Percentiles rank a stretch among this genome's conserved stretches.
Evolutionary conservation across 1,140 invertebrate genomes (phyloP).

Genomic region (Lordiphosa collinella): DNA sequence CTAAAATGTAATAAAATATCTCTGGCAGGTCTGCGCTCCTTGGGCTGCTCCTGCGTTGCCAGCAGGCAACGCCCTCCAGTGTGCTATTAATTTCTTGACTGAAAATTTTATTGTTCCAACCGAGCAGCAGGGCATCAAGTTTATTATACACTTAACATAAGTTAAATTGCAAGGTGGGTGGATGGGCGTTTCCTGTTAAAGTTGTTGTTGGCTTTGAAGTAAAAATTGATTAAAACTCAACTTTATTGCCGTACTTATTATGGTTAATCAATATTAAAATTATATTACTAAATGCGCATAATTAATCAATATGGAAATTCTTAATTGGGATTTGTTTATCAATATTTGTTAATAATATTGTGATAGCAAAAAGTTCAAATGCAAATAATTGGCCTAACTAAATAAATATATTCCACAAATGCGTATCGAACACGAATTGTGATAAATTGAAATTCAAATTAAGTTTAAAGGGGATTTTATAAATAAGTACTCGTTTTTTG

Average conservation of each 20-base stretch:
- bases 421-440: constrained; percentile 30
- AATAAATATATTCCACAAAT: constrained; percentile 25
- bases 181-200: constrained; percentile 18
- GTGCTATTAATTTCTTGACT: constrained; percentile 46
- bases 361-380: constrained; percentile 21
- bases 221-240: constrained; percentile 27
- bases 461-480: no score
- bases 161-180: constrained; percentile 24
- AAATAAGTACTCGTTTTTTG: no score
- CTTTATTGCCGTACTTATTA: constrained; percentile 1
- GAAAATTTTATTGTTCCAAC: constrained; percentile 56
- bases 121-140: constrained; percentile 46
- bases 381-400: constrained; percentile 25
- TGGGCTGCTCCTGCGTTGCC: constrained; percentile 2
- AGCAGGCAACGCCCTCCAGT: constrained; percentile 27
- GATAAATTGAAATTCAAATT: constrained; percentile 28
- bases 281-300: constrained; percentile 1
- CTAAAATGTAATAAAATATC: constrained; percentile 63
- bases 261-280: constrained; percentile 30
- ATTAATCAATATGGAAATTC: constrained; percentile 31
- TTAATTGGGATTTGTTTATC: constrained; percentile 58
- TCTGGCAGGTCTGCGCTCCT: constrained; percentile 27
- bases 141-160: constrained; percentile 54
- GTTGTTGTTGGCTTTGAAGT: constrained; percentile 7
- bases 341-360: constrained; percentile 42